Conservation (phyloP, 2,113 vertebrate genomes). For the Mesoclemmys tuberculata region DNA sequence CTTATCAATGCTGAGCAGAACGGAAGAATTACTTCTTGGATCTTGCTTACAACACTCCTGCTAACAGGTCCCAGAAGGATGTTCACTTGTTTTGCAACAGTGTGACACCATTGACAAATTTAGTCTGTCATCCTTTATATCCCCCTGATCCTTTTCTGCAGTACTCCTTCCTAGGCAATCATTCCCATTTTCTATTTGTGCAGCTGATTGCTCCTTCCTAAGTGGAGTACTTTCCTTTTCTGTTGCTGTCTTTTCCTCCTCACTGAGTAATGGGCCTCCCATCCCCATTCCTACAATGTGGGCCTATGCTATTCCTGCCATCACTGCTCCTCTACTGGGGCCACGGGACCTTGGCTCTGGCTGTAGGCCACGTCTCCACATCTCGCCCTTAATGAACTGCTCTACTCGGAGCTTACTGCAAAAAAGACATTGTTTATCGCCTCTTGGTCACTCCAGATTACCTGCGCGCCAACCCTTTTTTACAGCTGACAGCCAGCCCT, state of each 20-base stretch:
- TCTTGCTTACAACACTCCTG: not conserved
- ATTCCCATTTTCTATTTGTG: not conserved
- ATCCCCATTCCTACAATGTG: not conserved
- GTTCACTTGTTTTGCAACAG: not conserved
- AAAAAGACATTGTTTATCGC: not conserved
- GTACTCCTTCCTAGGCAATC: not conserved
- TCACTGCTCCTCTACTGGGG: not conserved
- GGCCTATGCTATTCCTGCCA: not conserved
- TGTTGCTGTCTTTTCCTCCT: not conserved
- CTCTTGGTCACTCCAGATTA: not conserved
- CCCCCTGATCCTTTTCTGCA: not conserved
- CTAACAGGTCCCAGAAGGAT: not conserved
- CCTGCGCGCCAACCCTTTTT: not conserved
- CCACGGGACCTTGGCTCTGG: not conserved
- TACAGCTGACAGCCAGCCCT: not conserved
- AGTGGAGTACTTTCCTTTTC: not conserved
- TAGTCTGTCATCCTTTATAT: not conserved
- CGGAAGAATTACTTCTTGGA: not conserved
- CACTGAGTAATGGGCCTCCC: not conserved
- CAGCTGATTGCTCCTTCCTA: not conserved
- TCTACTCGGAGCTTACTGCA: not conserved
- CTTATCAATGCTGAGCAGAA: not conserved
- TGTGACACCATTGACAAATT: not conserved
- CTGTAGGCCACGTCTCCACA: not conserved
- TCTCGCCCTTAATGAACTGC: not conserved